Conservation (phyloP, 2,888 invertebrate species). For the Uloborus plumipes region DNA sequence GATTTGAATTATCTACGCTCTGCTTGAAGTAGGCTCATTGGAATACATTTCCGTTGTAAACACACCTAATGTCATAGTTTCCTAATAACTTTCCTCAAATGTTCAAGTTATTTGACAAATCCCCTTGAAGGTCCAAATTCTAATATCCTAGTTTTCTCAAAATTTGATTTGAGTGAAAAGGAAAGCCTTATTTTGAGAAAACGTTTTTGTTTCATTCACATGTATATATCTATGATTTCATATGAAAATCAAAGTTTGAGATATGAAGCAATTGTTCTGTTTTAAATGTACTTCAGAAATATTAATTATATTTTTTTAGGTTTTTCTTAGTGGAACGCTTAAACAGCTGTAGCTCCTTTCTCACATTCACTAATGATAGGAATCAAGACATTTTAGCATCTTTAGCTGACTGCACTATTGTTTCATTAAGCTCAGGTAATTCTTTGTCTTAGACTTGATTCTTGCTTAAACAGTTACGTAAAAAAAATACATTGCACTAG, state of each 20-base stretch:
- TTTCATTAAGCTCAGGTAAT: constrained; percentile 44
- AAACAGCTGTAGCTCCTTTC: constrained; percentile 24
- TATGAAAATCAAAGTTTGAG: not conserved
- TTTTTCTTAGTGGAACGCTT: constrained; percentile 22
- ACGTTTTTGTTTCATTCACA: not conserved
- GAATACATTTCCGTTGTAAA: too few relatives aligned
- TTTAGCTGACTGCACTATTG: constrained; percentile 40
- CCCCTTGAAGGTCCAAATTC: too few relatives aligned
- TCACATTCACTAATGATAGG: constrained; percentile 31
- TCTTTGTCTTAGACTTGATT: not conserved
- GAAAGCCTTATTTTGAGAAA: too few relatives aligned
- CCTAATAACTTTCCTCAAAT: too few relatives aligned
- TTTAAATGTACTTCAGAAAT: not conserved
- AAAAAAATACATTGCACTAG: not conserved
- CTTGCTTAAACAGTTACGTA: constrained; percentile 16
- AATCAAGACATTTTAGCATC: constrained; percentile 31
- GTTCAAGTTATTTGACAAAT: too few relatives aligned
- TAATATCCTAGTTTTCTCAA: too few relatives aligned
- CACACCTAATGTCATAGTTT: too few relatives aligned
- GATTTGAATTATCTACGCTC: too few relatives aligned
- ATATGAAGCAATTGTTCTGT: too few relatives aligned
- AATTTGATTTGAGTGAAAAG: too few relatives aligned
- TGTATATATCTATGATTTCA: not conserved
- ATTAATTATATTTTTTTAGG: constrained; percentile 1
- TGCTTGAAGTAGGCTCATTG: too few relatives aligned